These are phyloP conservation scores for Hemicrepidius hirtus DNA, from an alignment of 2,888 invertebrate species.

Conservation along the genomic window DNA sequence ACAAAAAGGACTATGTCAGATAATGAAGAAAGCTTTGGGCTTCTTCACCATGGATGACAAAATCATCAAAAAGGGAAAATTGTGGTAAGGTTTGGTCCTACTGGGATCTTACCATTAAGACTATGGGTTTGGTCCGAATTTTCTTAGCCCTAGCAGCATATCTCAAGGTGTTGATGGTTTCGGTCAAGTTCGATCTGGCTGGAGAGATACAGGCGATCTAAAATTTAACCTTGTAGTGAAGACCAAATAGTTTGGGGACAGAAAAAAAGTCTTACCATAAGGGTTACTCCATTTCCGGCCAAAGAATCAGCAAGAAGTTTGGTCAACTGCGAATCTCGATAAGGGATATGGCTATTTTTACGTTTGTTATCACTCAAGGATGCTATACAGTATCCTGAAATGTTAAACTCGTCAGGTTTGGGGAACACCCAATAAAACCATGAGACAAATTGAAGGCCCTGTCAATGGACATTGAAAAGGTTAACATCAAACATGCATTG, in stretches of 20 bases:
- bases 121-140: slow-evolving; percentile 93
- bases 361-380: slow-evolving; percentile 89
- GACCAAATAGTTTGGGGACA: too few species aligned
- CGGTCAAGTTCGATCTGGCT: slow-evolving; percentile 87
- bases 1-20: too few species aligned
- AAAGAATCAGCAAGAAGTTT: slow-evolving; percentile 94
- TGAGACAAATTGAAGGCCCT: slow-evolving; percentile 22
- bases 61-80: neutral
- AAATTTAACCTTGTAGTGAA: too few species aligned
- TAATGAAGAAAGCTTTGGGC: too few species aligned
- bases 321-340: slow-evolving; percentile 94
- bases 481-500: slow-evolving; percentile 13
- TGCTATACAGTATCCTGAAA: slow-evolving; percentile 93
- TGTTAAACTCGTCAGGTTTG: neutral
- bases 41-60: too few species aligned
- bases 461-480: slow-evolving; percentile 43
- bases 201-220: slow-evolving; percentile 97
- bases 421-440: neutral
- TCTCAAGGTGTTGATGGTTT: slow-evolving; percentile 92
- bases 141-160: slow-evolving; percentile 95
- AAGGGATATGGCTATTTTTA: slow-evolving; percentile 91
- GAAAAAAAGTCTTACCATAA: slow-evolving; percentile 88
- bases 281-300: slow-evolving; percentile 94
- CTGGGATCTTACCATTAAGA: slow-evolving; percentile 86
- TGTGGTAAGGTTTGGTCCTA: neutral